Evolutionary conservation across 2,113 vertebrate genomes (phyloP).

Genomic region (Pandion haliaetus): DNA sequence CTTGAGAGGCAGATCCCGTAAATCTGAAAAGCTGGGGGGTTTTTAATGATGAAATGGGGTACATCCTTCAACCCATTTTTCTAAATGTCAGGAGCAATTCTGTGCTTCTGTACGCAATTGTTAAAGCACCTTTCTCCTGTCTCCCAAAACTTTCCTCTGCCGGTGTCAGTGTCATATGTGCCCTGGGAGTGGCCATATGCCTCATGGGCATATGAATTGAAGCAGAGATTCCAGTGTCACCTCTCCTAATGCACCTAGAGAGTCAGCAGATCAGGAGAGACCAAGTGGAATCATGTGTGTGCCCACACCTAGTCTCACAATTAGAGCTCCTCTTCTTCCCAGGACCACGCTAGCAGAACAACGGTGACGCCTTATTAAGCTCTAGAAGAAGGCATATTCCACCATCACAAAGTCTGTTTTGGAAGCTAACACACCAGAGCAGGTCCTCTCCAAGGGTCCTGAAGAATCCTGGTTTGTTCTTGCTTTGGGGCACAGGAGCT

Average conservation of each 20-base stretch:
- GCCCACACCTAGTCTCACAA: fast-evolving
- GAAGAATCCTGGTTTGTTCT: background rate
- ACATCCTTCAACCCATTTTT: background rate
- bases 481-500: background rate
- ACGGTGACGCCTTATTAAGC: background rate
- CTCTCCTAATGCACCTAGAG: background rate
- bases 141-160: background rate
- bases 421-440: background rate
- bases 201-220: background rate
- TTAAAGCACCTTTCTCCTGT: background rate
- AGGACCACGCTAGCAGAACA: background rate
- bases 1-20: background rate
- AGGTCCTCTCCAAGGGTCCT: background rate
- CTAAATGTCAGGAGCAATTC: background rate
- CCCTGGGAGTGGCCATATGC: background rate
- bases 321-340: background rate
- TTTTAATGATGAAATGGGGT: background rate
- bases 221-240: background rate
- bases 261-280: background rate
- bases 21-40: fast-evolving
- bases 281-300: background rate
- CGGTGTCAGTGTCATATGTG: background rate
- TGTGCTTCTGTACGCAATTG: background rate
- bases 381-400: background rate
- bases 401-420: background rate